Conservation (phyloP, 2,797 vertebrate genomes). For the Anguilla obscura region DNA sequence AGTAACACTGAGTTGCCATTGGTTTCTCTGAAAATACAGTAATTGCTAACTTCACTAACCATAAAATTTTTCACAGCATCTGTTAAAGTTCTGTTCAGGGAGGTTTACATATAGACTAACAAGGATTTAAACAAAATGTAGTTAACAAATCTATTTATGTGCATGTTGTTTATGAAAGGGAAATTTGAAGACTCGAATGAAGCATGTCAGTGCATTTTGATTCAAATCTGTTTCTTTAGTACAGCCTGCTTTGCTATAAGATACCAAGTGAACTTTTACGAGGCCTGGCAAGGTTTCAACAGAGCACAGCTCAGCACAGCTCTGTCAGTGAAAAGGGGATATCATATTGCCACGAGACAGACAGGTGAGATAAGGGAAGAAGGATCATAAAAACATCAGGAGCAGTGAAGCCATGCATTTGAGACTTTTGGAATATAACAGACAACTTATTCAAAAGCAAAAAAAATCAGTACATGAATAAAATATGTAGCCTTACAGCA, state of each 20-base stretch:
- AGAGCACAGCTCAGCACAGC: background rate
- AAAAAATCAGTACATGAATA: background rate
- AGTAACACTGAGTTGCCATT: background rate
- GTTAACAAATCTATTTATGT: too few species aligned
- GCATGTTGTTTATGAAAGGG: background rate
- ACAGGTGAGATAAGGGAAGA: background rate
- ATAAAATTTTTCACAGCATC: background rate
- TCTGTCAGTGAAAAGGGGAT: background rate
- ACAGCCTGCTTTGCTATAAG: background rate
- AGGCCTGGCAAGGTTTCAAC: background rate
- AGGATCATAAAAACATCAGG: background rate
- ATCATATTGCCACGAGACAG: conserved; percentile 7
- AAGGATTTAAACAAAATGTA: background rate
- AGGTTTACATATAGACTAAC: background rate
- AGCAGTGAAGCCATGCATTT: background rate
- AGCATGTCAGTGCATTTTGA: background rate
- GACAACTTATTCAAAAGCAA: background rate
- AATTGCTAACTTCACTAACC: background rate
- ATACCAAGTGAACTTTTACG: background rate
- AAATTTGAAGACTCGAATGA: background rate
- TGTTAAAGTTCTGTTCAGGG: background rate
- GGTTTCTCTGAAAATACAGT: background rate
- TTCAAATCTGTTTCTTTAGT: background rate
- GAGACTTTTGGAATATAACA: background rate
- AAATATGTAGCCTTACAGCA: conserved; percentile 9